Conservation (phyloP, 1,140 invertebrate genomes). For the Potamilus streckersoni region DNA sequence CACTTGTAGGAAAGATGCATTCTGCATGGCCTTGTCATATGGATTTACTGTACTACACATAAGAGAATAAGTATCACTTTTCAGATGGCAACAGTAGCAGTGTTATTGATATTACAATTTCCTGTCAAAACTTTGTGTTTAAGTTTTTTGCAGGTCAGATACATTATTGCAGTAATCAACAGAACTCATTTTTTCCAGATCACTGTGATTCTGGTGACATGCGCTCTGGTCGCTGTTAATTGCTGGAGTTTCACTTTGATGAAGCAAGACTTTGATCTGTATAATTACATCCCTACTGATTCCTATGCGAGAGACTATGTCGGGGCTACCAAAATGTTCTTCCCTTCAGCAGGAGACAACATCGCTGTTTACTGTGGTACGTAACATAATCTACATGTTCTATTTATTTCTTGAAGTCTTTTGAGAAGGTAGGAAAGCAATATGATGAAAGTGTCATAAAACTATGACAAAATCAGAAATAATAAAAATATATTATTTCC, state of each 20-base stretch:
- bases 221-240: constrained; percentile 73
- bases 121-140: too few species aligned
- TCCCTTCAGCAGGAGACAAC: constrained; percentile 75
- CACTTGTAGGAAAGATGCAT: too few species aligned
- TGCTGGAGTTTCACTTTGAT: constrained; percentile 74
- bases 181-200: constrained; percentile 54
- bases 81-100: too few species aligned
- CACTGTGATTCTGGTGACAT: constrained; percentile 73
- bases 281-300: constrained; percentile 80
- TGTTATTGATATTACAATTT: too few species aligned
- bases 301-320: constrained; percentile 78
- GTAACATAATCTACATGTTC: constrained; percentile 13
- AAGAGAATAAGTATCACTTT: too few species aligned
- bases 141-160: too few species aligned
- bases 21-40: too few species aligned
- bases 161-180: too few species aligned
- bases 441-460: not conserved
- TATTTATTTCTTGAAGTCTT: not conserved
- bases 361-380: constrained; percentile 78
- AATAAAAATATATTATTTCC: too few species aligned
- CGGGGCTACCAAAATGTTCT: constrained; percentile 71
- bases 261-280: constrained; percentile 82
- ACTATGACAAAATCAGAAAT: too few species aligned
- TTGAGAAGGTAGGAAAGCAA: not conserved
- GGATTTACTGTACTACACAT: too few species aligned